These are phyloP conservation scores for Allophyes oxyacanthae DNA, from an alignment of 2,888 invertebrate species.

Conservation along the genomic window DNA sequence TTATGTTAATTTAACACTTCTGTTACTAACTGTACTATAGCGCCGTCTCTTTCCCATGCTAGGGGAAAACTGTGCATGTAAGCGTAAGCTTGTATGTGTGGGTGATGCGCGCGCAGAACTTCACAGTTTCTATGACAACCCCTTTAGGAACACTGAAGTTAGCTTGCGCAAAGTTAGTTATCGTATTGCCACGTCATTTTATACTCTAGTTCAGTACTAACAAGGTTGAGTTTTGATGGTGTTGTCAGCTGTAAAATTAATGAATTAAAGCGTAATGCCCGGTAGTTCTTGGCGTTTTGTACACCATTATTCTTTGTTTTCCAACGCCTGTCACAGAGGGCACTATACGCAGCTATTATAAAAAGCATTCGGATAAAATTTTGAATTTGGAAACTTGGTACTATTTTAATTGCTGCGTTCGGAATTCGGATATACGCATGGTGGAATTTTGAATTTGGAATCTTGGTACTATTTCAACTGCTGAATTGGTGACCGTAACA, in stretches of 20 bases:
- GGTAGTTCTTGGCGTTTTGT: slow-evolving; percentile 82
- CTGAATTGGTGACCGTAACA: no score
- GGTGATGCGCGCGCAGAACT: slow-evolving; percentile 86
- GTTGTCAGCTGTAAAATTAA: slow-evolving; percentile 79
- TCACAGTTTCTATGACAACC: slow-evolving; percentile 89
- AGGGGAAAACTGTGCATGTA: slow-evolving; percentile 68
- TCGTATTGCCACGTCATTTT: slow-evolving; percentile 24
- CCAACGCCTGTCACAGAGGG: slow-evolving; percentile 65
- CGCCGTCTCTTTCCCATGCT: slow-evolving; percentile 72
- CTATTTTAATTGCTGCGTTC: no score
- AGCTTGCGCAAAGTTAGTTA: slow-evolving; percentile 76
- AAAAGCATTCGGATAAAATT: slow-evolving; percentile 7
- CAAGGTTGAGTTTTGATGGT: slow-evolving; percentile 54
- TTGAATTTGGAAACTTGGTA: no score
- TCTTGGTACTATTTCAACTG: no score
- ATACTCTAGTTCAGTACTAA: slow-evolving; percentile 8
- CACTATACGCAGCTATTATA: slow-evolving; percentile 50
- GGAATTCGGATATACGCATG: no score
- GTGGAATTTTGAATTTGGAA: no score
- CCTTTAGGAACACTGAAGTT: slow-evolving; percentile 83
- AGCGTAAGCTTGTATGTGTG: slow-evolving; percentile 68
- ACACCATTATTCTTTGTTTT: slow-evolving; percentile 80
- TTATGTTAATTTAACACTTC: slow-evolving; percentile 47
- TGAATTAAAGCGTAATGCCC: slow-evolving; percentile 85
- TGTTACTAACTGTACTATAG: slow-evolving; percentile 67